A percentile compares a stretch with the other conserved stretches of the same genome.
phyloP scores from a whole-genome alignment of 2,113 vertebrate genomes.

The mouse (Mus musculus) region GRCm39 chr16:53524001-53524500 shows the following conservation, averaged over 20 bases:
- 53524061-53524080: neutral
- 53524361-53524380: neutral
- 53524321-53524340: neutral
- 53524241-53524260: neutral
- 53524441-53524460: neutral
- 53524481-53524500: conserved; percentile 40
- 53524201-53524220: neutral
- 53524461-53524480: neutral
- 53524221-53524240: neutral
- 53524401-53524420: neutral
- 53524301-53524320: neutral
- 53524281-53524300: neutral
- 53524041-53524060: neutral
- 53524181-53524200: neutral
- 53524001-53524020: neutral
- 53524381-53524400: too few relatives aligned
- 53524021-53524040: neutral
- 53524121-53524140: neutral
- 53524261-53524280: neutral
- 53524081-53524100: neutral
- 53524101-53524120: neutral
- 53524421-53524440: neutral
- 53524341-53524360: neutral
- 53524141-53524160: neutral
- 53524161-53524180: neutral